Percentiles rank a stretch among this genome's conserved stretches.
Evolutionary conservation across 2,888 invertebrate species (phyloP).

Genomic region (Volucella inflata): DNA sequence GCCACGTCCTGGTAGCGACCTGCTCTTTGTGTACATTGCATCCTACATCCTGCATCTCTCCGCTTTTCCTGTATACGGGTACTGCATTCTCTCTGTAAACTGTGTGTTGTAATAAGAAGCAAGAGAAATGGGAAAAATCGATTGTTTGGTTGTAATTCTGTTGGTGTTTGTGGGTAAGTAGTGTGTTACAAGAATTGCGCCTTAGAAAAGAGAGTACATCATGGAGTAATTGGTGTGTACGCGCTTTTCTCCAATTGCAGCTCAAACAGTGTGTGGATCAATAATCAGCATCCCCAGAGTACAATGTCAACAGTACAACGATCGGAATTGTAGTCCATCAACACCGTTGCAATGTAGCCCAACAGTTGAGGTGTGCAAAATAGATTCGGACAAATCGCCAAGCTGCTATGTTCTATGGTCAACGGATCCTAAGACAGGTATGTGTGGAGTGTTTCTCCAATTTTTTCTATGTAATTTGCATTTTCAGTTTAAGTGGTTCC

Average conservation of each 20-base stretch:
- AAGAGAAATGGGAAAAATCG: constrained; percentile 70
- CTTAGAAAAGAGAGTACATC: constrained; percentile 36
- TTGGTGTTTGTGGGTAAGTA: constrained; percentile 74
- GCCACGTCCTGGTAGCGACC: too few species aligned
- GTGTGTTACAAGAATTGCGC: constrained; percentile 70
- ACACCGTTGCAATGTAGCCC: constrained; percentile 85
- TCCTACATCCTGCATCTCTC: constrained; percentile 32
- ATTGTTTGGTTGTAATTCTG: constrained; percentile 70
- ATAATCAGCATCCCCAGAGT: constrained; percentile 78
- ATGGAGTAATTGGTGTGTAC: constrained; percentile 50
- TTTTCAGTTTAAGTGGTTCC: not conserved
- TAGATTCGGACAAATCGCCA: constrained; percentile 89
- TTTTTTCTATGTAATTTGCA: not conserved
- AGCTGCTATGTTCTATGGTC: constrained; percentile 95
- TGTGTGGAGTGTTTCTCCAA: not conserved
- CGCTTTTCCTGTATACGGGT: not conserved
- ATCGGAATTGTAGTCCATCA: constrained; percentile 84
- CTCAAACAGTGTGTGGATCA: constrained; percentile 70
- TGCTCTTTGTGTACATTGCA: too few species aligned
- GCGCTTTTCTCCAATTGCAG: constrained; percentile 48
- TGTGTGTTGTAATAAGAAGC: constrained; percentile 39
- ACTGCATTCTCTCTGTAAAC: constrained; percentile 1
- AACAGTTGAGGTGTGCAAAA: constrained; percentile 82
- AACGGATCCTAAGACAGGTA: constrained; percentile 87
- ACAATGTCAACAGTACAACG: constrained; percentile 81